A percentile compares a stretch with the other conserved stretches of the same genome.
Conservation (phyloP, 2,888 invertebrate genomes). For the Epinotia nisella region DNA sequence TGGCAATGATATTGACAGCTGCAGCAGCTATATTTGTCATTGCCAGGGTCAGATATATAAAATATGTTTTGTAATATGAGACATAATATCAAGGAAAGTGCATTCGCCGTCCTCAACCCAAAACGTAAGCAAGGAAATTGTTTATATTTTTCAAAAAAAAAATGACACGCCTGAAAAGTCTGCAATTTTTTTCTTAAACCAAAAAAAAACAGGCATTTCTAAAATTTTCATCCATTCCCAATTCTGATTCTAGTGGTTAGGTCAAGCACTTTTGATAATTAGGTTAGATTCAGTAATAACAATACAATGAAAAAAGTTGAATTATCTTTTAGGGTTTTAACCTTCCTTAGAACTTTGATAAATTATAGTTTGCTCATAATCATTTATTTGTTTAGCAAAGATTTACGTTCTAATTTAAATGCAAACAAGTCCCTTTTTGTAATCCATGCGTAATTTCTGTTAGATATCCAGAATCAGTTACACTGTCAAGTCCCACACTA, state of each 20-base stretch:
- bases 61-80: too few species aligned
- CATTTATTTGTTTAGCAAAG: neutral
- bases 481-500: neutral
- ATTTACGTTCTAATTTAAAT: neutral
- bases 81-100: too few species aligned
- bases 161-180: too few species aligned
- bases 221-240: too few species aligned
- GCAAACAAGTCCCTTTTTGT: neutral
- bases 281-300: neutral
- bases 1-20: too few species aligned
- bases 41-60: too few species aligned
- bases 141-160: too few species aligned
- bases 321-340: neutral
- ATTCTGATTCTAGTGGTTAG: neutral
- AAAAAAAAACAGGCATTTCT: too few species aligned
- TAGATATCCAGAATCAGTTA: neutral
- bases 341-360: neutral
- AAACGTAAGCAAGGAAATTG: too few species aligned
- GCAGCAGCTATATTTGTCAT: too few species aligned
- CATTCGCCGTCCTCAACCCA: too few species aligned
- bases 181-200: too few species aligned
- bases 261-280: neutral
- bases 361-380: neutral
- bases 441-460: neutral
- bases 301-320: neutral